A percentile compares a stretch with the other conserved stretches of the same genome.
Conservation (phyloP, 2,888 invertebrate species). For the Tridacna crocea region DNA sequence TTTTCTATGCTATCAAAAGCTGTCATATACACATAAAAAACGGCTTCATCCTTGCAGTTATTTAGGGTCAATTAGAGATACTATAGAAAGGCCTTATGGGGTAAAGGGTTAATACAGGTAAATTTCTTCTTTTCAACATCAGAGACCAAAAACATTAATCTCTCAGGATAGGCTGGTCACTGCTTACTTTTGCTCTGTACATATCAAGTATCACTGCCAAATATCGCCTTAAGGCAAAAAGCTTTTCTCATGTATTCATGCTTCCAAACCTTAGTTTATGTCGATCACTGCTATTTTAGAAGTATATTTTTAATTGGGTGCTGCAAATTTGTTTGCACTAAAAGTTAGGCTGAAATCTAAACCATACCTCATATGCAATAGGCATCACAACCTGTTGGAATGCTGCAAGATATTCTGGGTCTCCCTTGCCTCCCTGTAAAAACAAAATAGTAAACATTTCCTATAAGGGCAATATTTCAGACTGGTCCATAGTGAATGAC, state of each 20-base stretch:
- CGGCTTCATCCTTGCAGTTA: too few species aligned
- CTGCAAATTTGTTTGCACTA: neutral
- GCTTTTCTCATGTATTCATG: neutral
- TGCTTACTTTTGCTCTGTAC: too few species aligned
- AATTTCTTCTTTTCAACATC: neutral
- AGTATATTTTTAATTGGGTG: neutral
- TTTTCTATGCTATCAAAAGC: too few species aligned
- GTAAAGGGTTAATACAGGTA: too few species aligned
- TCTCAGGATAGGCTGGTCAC: neutral
- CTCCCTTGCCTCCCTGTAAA: constrained; percentile 87
- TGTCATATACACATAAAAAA: too few species aligned
- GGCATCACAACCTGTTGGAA: constrained; percentile 94
- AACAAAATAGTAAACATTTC: neutral
- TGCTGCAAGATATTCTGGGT: constrained; percentile 94
- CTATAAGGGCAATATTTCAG: too few species aligned
- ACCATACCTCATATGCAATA: constrained; percentile 90
- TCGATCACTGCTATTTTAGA: neutral
- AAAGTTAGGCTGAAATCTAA: constrained; percentile 14
- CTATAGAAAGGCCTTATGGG: too few species aligned
- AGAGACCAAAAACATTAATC: neutral
- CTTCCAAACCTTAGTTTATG: neutral
- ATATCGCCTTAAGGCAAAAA: neutral
- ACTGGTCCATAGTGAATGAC: too few species aligned
- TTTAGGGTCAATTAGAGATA: too few species aligned
- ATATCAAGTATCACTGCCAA: neutral